Evolutionary conservation across 64 coral and sea anemone genomes (phyloP).

Genomic region (Porites australiensis): DNA sequence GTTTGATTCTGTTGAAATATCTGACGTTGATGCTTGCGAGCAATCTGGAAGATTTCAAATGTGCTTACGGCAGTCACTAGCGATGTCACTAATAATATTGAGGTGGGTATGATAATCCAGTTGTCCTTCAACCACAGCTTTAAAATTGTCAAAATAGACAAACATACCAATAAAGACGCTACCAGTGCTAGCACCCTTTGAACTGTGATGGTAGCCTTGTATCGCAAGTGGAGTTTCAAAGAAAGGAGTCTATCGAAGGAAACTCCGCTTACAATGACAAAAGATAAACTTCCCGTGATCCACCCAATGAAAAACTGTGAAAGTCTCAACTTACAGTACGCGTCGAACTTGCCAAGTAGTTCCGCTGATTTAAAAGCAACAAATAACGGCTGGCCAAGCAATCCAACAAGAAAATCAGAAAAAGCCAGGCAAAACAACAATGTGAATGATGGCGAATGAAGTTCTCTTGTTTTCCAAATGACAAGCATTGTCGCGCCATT

Average conservation of each 20-base stretch:
- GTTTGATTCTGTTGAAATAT: not conserved
- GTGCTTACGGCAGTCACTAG: not conserved
- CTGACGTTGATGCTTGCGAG: slow-evolving; percentile 40
- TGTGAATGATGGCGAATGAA: slow-evolving; percentile 14
- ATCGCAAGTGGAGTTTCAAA: slow-evolving; percentile 46
- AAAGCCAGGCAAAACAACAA: slow-evolving; percentile 35
- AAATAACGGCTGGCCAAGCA: slow-evolving; percentile 16
- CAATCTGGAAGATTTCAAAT: not conserved
- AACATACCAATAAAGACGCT: not conserved
- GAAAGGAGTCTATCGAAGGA: slow-evolving; percentile 38
- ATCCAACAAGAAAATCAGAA: slow-evolving; percentile 50
- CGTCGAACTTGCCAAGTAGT: not conserved
- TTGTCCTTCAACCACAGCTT: not conserved
- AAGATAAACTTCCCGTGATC: slow-evolving; percentile 1
- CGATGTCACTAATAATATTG: not conserved
- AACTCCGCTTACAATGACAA: slow-evolving; percentile 18
- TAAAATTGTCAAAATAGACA: not conserved
- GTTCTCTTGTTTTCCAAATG: slow-evolving; percentile 19
- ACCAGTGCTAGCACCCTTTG: not conserved
- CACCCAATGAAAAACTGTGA: not conserved
- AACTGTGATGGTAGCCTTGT: slow-evolving; percentile 11
- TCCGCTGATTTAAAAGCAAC: not conserved
- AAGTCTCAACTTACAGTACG: not conserved
- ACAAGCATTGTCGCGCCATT: slow-evolving; percentile 25
- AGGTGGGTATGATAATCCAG: not conserved